Evolutionary conservation across 2,797 vertebrate genomes (phyloP).

Genomic region (Mus minutoides): DNA sequence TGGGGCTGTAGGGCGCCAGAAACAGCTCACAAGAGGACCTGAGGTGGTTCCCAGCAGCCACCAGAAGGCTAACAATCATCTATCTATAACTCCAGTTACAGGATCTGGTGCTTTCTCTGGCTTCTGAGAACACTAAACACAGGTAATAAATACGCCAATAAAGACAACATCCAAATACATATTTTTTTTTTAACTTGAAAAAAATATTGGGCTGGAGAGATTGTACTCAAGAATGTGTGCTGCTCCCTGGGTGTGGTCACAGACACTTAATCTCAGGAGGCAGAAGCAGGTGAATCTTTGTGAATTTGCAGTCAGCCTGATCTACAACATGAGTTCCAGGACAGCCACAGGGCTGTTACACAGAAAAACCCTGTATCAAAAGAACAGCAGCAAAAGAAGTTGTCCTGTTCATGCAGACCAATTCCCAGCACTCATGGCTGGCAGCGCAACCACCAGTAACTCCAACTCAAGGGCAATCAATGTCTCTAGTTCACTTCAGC

Average conservation of each 20-base stretch:
- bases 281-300: background rate
- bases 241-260: background rate
- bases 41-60: background rate
- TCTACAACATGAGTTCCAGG: background rate
- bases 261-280: background rate
- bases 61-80: background rate
- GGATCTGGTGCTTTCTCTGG: background rate
- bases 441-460: background rate
- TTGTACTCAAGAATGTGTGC: background rate
- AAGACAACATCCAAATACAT: background rate
- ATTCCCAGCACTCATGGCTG: background rate
- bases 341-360: background rate
- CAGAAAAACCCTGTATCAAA: background rate
- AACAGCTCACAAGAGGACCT: background rate
- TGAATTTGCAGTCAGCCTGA: background rate
- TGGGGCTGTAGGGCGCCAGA: too few species aligned
- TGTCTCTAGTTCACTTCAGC: background rate
- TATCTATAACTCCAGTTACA: background rate
- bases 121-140: background rate
- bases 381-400: background rate
- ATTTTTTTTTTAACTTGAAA: background rate
- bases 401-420: background rate
- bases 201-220: background rate
- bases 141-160: background rate
- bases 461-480: background rate